phyloP scores from a whole-genome alignment of 1,140 invertebrate species.

The Rhopalosiphum maidis region DNA sequence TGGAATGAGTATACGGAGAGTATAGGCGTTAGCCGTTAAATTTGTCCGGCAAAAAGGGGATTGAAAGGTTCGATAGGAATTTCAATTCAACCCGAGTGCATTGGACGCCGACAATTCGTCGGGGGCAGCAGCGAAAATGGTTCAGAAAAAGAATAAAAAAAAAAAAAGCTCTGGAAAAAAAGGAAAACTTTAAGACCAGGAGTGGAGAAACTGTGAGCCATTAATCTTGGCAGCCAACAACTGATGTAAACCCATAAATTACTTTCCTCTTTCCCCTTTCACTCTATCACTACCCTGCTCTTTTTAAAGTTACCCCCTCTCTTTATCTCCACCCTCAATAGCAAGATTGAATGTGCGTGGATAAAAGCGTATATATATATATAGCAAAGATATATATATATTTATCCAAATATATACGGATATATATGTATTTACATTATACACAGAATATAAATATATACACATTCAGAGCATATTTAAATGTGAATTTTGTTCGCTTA shows the following conservation, averaged over 20 bases:
- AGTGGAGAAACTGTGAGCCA: conserved; percentile 45
- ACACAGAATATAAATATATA: neutral
- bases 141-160: conserved; percentile 46
- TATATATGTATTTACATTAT: neutral
- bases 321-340: conserved; percentile 31
- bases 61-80: conserved; percentile 54
- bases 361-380: conserved; percentile 9
- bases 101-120: conserved; percentile 41
- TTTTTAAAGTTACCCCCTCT: conserved; percentile 49
- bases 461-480: conserved; percentile 19
- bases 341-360: conserved; percentile 41
- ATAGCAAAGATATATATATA: neutral
- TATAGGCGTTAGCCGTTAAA: conserved; percentile 27
- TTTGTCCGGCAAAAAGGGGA: conserved; percentile 49
- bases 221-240: conserved; percentile 54
- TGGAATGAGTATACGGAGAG: neutral
- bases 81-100: conserved; percentile 51
- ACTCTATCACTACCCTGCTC: conserved; percentile 43
- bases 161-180: conserved; percentile 30
- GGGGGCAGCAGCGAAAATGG: conserved; percentile 45
- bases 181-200: conserved; percentile 51
- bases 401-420: neutral
- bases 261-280: conserved; percentile 51
- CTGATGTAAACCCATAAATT: conserved; percentile 55
- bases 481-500: conserved; percentile 18